Percentiles rank a stretch among this genome's conserved stretches.
Conservation (phyloP, 2,888 invertebrate species). For the Dryobota labecula region DNA sequence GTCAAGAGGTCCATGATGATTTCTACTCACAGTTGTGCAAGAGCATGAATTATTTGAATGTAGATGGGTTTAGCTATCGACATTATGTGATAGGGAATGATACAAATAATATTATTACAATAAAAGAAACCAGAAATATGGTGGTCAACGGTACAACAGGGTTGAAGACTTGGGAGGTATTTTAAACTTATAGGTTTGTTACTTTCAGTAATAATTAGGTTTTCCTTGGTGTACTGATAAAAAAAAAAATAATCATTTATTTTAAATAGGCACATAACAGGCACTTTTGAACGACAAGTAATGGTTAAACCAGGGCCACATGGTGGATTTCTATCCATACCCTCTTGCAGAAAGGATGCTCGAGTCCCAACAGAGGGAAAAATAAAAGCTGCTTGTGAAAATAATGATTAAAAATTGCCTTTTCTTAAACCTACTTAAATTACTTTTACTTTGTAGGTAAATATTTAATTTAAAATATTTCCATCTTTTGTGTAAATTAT, state of each 20-base stretch:
- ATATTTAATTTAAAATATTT: neutral
- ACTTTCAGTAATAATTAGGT: conserved; percentile 21
- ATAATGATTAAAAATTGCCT: neutral
- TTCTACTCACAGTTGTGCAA: conserved; percentile 91
- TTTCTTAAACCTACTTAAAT: neutral
- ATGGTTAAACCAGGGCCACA: neutral
- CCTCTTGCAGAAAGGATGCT: neutral
- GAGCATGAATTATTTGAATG: conserved; percentile 80
- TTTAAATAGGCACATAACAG: no score
- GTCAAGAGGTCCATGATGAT: conserved; percentile 91
- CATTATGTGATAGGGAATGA: conserved; percentile 91
- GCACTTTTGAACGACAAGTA: no score
- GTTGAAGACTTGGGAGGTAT: conserved; percentile 94
- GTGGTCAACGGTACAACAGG: conserved; percentile 95
- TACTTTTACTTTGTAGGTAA: neutral
- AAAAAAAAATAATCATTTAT: no score
- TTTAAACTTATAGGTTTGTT: conserved; percentile 46
- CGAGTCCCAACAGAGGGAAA: neutral
- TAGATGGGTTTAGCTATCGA: conserved; percentile 88
- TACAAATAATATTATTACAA: conserved; percentile 84
- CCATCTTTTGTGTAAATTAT: no score
- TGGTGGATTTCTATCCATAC: neutral
- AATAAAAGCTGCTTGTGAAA: neutral
- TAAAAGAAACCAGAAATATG: conserved; percentile 93
- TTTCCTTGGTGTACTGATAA: neutral